phyloP scores from a whole-genome alignment of 2,113 vertebrate genomes.

The Panthera tigris region DNA sequence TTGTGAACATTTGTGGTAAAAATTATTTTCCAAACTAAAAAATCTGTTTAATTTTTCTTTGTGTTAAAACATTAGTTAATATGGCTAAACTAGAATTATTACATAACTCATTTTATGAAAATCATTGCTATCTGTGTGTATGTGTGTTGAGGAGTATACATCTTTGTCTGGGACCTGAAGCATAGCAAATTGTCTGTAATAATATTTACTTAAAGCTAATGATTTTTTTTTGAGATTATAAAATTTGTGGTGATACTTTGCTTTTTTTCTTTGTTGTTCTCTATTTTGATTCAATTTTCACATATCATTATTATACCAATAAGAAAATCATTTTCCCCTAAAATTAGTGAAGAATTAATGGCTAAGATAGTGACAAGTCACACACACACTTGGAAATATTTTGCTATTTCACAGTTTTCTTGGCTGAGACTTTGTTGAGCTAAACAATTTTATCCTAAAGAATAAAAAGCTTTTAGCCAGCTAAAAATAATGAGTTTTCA shows the following conservation, averaged over 20 bases:
- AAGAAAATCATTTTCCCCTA: not conserved
- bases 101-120: not conserved
- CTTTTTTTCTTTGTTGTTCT: not conserved
- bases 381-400: constrained; percentile 22
- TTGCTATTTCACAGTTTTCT: constrained; percentile 4
- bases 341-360: constrained; percentile 50
- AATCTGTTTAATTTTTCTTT: constrained; percentile 2
- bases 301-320: not conserved
- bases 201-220: not conserved
- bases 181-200: not conserved
- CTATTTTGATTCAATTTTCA: not conserved
- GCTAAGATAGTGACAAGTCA: not conserved
- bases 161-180: not conserved
- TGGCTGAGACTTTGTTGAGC: constrained; percentile 40
- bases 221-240: not conserved
- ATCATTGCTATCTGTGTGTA: not conserved
- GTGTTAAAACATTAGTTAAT: constrained; percentile 12
- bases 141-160: not conserved
- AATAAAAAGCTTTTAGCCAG: constrained; percentile 57
- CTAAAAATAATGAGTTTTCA: constrained; percentile 58
- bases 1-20: not conserved
- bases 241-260: not conserved
- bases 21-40: not conserved
- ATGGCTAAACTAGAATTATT: not conserved
- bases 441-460: constrained; percentile 72